Evolutionary conservation across 2,797 vertebrate genomes (phyloP).

Genomic region (Sternotherus odoratus): DNA sequence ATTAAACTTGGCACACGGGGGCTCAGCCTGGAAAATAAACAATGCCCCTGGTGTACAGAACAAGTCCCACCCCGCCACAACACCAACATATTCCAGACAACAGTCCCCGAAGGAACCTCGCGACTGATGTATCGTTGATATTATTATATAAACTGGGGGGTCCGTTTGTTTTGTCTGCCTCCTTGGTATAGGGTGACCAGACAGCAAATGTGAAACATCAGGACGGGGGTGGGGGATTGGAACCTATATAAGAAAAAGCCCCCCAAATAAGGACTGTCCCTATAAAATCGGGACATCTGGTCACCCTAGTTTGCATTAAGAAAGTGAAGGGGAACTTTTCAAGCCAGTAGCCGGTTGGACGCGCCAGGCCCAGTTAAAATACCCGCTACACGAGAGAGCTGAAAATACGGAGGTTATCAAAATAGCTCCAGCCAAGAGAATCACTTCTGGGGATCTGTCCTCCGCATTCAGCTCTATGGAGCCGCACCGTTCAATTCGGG

Average conservation of each 20-base stretch:
- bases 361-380: fast-evolving
- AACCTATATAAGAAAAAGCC: no score
- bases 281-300: no score
- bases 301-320: neutral
- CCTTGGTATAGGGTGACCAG: no score
- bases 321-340: conserved; percentile 9
- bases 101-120: neutral
- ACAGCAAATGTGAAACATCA: no score
- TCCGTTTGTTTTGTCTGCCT: no score
- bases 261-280: no score
- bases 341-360: fast-evolving
- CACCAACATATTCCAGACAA: neutral
- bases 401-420: neutral
- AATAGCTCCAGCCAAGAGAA: neutral
- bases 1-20: neutral
- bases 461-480: no score
- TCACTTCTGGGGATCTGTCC: neutral
- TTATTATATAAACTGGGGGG: neutral
- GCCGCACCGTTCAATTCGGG: neutral
- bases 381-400: fast-evolving
- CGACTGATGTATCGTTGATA: neutral
- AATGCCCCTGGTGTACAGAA: neutral
- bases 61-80: neutral
- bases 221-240: no score
- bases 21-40: neutral